Conservation (phyloP, 2,113 vertebrate species). For the Dicaeum eximium region DNA sequence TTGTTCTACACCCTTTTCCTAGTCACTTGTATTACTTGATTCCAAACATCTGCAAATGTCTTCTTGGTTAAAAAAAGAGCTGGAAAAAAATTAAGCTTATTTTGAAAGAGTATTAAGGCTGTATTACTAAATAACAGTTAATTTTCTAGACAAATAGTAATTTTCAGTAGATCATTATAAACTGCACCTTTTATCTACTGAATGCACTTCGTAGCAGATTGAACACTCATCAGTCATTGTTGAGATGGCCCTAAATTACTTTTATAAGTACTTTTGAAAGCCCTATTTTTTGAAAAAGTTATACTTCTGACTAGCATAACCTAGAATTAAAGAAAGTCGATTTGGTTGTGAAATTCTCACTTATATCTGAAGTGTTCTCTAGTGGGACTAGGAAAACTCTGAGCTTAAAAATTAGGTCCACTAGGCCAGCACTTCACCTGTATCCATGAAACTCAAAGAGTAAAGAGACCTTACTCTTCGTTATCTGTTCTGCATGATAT, state of each 20-base stretch:
- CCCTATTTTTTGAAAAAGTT: not conserved
- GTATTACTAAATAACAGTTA: not conserved
- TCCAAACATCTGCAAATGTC: not conserved
- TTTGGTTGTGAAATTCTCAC: not conserved
- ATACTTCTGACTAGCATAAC: not conserved
- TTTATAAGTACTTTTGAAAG: not conserved
- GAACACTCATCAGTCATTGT: not conserved
- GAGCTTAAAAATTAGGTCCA: not conserved
- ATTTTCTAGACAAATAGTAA: not conserved
- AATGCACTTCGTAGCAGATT: not conserved
- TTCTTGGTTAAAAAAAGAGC: not conserved
- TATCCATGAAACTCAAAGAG: not conserved
- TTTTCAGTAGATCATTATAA: not conserved
- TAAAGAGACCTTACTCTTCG: no score
- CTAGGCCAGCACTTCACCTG: not conserved
- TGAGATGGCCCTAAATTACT: not conserved
- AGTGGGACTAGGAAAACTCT: not conserved
- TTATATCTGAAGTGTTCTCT: not conserved
- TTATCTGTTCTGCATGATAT: no score
- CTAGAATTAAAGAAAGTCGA: not conserved
- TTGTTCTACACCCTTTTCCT: not conserved
- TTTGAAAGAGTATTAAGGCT: not conserved
- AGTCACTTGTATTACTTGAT: not conserved
- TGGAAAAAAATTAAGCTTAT: not conserved
- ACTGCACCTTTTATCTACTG: not conserved